A percentile compares a stretch with the other conserved stretches of the same genome.
Conservation (phyloP, 2,888 invertebrate species). For the Lamellibrachia satsuma region DNA sequence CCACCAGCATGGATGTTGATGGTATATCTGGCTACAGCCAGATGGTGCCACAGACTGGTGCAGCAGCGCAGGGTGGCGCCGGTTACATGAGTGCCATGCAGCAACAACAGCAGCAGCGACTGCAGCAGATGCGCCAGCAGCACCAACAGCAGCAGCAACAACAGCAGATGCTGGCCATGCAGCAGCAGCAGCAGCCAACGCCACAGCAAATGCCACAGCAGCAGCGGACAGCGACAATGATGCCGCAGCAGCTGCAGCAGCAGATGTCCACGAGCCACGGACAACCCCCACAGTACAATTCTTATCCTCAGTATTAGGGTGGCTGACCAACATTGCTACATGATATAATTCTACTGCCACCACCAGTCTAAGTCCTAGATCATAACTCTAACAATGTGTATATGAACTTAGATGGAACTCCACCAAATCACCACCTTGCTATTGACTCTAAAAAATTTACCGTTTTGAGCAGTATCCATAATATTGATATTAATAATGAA, state of each 20-base stretch:
- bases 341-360: no score
- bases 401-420: no score
- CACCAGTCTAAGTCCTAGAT: no score
- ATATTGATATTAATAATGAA: no score
- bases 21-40: slow-evolving; percentile 53
- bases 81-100: slow-evolving; percentile 35
- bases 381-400: no score
- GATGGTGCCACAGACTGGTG: slow-evolving; percentile 45
- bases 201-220: slow-evolving; percentile 46
- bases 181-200: slow-evolving; percentile 44
- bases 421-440: no score
- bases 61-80: slow-evolving; percentile 29
- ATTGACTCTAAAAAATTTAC: no score
- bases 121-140: slow-evolving; percentile 68
- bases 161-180: slow-evolving; percentile 56
- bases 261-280: not conserved
- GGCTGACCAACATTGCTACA: not conserved
- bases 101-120: slow-evolving; percentile 51
- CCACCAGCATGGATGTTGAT: slow-evolving; percentile 38
- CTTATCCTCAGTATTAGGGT: not conserved
- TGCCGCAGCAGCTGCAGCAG: slow-evolving; percentile 8
- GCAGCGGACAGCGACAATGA: slow-evolving; percentile 37
- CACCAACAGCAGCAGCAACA: slow-evolving; percentile 65
- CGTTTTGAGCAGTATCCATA: no score
- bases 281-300: not conserved